These are phyloP conservation scores for Pogonophryne albipinna DNA, from an alignment of 2,797 vertebrate genomes.

Conservation along the genomic window DNA sequence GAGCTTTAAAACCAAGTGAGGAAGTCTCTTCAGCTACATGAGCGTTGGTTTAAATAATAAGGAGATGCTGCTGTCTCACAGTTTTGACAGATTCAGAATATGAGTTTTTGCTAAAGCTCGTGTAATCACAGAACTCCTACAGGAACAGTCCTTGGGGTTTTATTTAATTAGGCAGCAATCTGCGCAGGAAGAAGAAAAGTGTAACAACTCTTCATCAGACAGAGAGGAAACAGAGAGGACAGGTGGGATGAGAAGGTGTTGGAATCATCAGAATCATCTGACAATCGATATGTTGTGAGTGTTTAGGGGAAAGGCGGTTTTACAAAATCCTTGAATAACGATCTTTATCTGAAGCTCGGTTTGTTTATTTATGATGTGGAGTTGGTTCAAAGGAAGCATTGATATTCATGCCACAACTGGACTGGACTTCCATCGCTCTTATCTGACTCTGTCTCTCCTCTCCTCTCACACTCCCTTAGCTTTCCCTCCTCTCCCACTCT, in stretches of 20 bases:
- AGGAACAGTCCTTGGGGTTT: constrained; percentile 46
- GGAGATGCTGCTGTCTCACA: constrained; percentile 7
- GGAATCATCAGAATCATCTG: constrained; percentile 36
- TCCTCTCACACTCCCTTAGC: constrained; percentile 29
- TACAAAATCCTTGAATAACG: constrained; percentile 57
- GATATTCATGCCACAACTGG: constrained; percentile 73
- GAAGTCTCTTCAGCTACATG: not conserved
- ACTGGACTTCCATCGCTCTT: constrained; percentile 71
- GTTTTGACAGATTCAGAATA: constrained; percentile 26
- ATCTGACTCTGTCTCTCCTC: constrained; percentile 61
- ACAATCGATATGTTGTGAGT: constrained; percentile 50
- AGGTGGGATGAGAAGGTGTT: constrained; percentile 15
- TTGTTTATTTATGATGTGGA: constrained; percentile 80
- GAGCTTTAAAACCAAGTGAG: constrained; percentile 1
- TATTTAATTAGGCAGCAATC: constrained; percentile 50
- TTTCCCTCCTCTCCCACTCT: constrained; percentile 37
- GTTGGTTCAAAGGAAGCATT: constrained; percentile 75
- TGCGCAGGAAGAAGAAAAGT: constrained; percentile 28
- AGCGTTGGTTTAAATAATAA: constrained; percentile 29
- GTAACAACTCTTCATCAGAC: constrained; percentile 30
- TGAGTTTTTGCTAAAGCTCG: not conserved
- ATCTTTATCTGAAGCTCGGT: constrained; percentile 65
- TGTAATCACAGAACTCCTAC: constrained; percentile 11
- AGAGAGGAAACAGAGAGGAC: constrained; percentile 18
- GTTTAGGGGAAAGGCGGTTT: constrained; percentile 50